These are phyloP conservation scores for Ganaspis brasiliensis DNA, from an alignment of 2,888 invertebrate species.

Conservation along the genomic window DNA sequence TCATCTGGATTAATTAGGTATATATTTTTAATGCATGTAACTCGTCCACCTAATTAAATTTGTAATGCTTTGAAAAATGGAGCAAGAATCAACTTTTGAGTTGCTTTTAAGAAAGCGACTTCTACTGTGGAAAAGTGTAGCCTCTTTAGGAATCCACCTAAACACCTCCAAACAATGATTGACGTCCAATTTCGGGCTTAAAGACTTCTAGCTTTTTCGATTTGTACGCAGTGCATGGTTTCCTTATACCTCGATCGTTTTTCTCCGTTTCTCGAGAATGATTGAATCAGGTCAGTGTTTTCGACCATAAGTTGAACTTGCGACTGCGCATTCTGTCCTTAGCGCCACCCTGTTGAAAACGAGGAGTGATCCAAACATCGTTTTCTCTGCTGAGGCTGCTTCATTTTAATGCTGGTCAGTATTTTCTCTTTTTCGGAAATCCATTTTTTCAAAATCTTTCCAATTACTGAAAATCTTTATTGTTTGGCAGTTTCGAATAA, in stretches of 20 bases:
- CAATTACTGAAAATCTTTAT: too few relatives aligned
- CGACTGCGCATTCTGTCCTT: conserved; percentile 71
- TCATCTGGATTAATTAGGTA: too few relatives aligned
- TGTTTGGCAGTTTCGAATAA: background rate
- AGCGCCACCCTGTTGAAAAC: conserved; percentile 78
- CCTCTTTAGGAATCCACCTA: background rate
- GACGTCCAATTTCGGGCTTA: conserved; percentile 44
- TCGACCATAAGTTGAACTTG: conserved; percentile 78
- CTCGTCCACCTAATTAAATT: too few relatives aligned
- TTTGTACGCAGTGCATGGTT: conserved; percentile 28
- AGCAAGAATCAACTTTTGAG: too few relatives aligned
- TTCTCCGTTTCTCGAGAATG: conserved; percentile 67
- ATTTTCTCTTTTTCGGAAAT: conserved; percentile 47
- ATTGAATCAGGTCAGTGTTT: conserved; percentile 80
- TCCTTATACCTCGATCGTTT: conserved; percentile 49
- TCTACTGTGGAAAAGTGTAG: background rate
- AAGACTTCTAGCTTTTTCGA: conserved; percentile 31
- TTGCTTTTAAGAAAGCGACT: too few relatives aligned
- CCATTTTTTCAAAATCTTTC: background rate
- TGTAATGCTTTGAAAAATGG: too few relatives aligned
- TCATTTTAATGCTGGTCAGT: conserved; percentile 65
- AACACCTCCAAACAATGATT: background rate
- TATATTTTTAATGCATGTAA: too few relatives aligned
- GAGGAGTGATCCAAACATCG: conserved; percentile 76
- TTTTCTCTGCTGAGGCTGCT: conserved; percentile 67